Evolutionary conservation across 2,113 vertebrate genomes (phyloP).

Genomic region (Chitala chitala): DNA sequence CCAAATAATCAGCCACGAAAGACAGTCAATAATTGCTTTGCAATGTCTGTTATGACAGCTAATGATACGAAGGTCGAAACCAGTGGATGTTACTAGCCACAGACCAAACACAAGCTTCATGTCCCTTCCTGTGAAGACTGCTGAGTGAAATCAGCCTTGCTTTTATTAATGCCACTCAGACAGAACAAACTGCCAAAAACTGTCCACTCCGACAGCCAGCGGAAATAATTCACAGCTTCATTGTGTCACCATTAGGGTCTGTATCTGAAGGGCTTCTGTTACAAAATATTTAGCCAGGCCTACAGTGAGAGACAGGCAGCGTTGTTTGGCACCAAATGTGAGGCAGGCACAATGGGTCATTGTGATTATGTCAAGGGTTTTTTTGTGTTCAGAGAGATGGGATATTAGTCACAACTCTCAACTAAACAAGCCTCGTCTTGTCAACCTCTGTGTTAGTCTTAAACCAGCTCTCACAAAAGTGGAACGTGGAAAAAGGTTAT

Average conservation of each 20-base stretch:
- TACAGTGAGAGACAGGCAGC: constrained; percentile 50
- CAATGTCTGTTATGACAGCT: no score
- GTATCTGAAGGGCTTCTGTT: constrained; percentile 50
- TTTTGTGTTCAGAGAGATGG: constrained; percentile 48
- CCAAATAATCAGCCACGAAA: no score
- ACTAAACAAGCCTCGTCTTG: constrained; percentile 36
- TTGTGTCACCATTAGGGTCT: constrained; percentile 51
- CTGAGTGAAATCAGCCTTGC: constrained; percentile 26
- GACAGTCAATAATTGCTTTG: no score
- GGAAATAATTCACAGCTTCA: constrained; percentile 50
- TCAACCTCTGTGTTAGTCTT: constrained; percentile 24
- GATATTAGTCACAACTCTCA: constrained; percentile 47
- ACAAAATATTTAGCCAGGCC: constrained; percentile 63
- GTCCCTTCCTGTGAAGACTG: constrained; percentile 21
- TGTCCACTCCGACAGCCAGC: constrained; percentile 47
- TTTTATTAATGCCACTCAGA: constrained; percentile 27
- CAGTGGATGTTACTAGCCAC: no score
- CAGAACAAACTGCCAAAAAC: constrained; percentile 42
- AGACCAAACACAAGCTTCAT: constrained; percentile 29
- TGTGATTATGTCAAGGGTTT: constrained; percentile 41
- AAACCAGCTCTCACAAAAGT: constrained; percentile 34
- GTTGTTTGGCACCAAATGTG: constrained; percentile 53
- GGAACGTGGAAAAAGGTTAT: constrained; percentile 45
- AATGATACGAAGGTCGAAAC: no score
- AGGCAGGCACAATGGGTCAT: constrained; percentile 62